Evolutionary conservation across 2,113 vertebrate species (phyloP).

Genomic region (Cairina moschata): DNA sequence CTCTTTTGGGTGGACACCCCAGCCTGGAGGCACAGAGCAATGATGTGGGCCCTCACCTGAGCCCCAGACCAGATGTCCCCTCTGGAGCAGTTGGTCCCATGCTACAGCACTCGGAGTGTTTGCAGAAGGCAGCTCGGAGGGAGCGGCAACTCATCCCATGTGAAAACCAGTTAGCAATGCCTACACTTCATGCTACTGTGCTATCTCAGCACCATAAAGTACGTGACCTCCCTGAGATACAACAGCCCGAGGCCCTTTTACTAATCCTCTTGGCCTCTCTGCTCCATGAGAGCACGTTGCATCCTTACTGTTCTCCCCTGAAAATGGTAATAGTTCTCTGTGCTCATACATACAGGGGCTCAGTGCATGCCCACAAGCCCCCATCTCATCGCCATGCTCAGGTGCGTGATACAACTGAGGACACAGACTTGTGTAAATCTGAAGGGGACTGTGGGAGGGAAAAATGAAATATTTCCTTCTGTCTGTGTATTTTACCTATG

Average conservation of each 20-base stretch:
- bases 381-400: background rate
- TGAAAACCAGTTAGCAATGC: background rate
- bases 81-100: background rate
- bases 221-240: accelerated
- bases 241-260: background rate
- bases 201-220: background rate
- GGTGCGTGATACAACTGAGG: background rate
- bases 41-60: background rate
- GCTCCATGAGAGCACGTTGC: accelerated
- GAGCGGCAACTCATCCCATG: background rate
- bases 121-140: background rate
- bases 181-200: background rate
- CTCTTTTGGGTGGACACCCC: background rate
- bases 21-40: background rate
- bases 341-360: accelerated
- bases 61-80: accelerated
- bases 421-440: background rate
- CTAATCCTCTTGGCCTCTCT: background rate
- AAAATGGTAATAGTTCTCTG: accelerated
- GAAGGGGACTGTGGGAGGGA: background rate
- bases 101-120: background rate
- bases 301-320: accelerated
- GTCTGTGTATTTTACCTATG: background rate
- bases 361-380: accelerated
- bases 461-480: background rate